Evolutionary conservation across 1,140 invertebrate genomes (phyloP), one percentile per base, ranked within the genome.

Genomic region (Drosophila sturtevanti): DNA sequence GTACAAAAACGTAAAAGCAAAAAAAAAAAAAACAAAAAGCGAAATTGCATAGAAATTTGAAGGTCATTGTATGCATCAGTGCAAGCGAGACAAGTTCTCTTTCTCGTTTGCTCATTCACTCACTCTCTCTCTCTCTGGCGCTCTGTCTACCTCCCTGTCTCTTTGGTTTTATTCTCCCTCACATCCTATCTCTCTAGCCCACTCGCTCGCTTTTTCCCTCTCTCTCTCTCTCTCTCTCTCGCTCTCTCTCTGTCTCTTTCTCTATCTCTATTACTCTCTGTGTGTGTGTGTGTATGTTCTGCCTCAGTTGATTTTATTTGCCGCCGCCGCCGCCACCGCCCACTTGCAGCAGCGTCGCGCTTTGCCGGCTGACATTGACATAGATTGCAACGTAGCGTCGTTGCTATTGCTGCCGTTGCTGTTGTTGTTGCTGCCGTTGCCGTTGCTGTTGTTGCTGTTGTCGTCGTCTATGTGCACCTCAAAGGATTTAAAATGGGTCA

Each of bases 401-500:
- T 48, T 18, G 72, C 16, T 37, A 64, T 44, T 37, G 79, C 7
- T 35, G 64, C 62, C 14, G 37, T n/a, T 14, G 54, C 12, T 48
- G 37, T 41, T 54, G 72, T 7, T 56, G 79, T 51, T 37, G 48
- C 4, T 52, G 59, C 12, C 54, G 68, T 58, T 63, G 54, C 58
- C 14, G 37, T 38, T n/a, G n/a, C 38, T 5, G 38, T 38, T 24
- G 34, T 41, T 44, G 51, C 35, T 38, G 65, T 34, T 16, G 62
- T 51, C 51, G 44, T 59, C 68, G 69, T 84, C 82, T 87, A 87
- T 87, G 82, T 61, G 78, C 73, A 79, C 82, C 79, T 79, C 85
- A 84, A 89, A 87, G 84, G 84, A 89, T 89, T 80, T 89, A 89
- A 56, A 89, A 89, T 89, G 63, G 84, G 84, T 89, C 84, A 89